Percentiles rank a stretch among this genome's conserved stretches.
These are phyloP conservation scores for Odocoileus hemionus DNA, from an alignment of 2,113 vertebrate species.

Conservation along the genomic window DNA sequence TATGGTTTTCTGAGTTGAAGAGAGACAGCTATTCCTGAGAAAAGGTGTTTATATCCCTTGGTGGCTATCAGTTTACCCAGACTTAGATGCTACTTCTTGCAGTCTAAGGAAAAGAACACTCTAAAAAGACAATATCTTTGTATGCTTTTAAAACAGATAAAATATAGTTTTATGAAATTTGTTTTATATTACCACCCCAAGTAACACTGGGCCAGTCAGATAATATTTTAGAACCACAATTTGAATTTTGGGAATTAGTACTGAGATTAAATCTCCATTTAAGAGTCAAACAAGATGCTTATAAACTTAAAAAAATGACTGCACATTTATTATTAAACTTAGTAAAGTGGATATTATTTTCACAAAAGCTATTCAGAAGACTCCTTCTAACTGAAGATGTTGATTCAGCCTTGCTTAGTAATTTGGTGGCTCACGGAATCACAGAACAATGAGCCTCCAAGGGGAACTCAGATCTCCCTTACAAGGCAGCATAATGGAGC, in stretches of 20 bases:
- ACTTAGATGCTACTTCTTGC: neutral
- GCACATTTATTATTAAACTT: neutral
- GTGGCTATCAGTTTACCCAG: neutral
- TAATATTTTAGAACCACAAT: constrained; percentile 11
- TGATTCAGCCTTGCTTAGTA: neutral
- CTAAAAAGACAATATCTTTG: constrained; percentile 4
- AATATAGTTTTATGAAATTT: constrained; percentile 21
- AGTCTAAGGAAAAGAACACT: constrained; percentile 6
- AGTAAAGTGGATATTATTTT: neutral
- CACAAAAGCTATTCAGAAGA: neutral
- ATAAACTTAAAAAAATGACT: neutral
- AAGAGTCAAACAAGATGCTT: neutral
- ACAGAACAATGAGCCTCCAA: neutral
- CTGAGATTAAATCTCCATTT: neutral
- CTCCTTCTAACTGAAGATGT: neutral
- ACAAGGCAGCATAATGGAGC: neutral
- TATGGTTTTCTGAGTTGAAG: neutral
- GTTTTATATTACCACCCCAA: neutral
- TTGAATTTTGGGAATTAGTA: constrained; percentile 18
- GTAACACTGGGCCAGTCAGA: neutral
- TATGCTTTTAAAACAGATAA: constrained; percentile 23
- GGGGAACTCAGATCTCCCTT: neutral
- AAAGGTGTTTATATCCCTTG: neutral
- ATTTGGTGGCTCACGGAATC: neutral
- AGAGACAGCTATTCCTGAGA: neutral